Conservation (phyloP, 1,140 invertebrate species). For the Drosophila yakuba region DNA sequence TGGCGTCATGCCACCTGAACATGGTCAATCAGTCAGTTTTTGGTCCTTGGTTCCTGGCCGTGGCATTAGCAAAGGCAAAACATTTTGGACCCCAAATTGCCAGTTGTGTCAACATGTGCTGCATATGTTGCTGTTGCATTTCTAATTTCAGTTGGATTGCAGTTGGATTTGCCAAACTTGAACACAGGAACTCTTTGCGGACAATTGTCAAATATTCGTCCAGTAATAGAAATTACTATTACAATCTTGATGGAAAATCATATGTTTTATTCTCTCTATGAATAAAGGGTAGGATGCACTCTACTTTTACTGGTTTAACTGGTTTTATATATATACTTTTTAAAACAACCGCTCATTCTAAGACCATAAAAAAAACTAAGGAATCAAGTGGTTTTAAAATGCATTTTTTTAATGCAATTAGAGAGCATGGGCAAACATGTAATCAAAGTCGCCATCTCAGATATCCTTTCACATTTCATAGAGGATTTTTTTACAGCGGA, state of each 20-base stretch:
- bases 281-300: too few species aligned
- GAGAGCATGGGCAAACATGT: too few species aligned
- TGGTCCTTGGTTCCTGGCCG: constrained; percentile 15
- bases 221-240: constrained; percentile 12
- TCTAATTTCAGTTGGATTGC: not conserved
- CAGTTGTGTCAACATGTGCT: constrained; percentile 55
- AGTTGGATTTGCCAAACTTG: constrained; percentile 3
- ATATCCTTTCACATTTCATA: not conserved
- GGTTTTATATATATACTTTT: not conserved
- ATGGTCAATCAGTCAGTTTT: constrained; percentile 68
- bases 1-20: constrained; percentile 60
- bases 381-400: not conserved
- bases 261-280: too few species aligned
- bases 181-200: constrained; percentile 15
- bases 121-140: constrained; percentile 16
- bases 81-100: constrained; percentile 28
- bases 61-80: constrained; percentile 21
- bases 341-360: not conserved
- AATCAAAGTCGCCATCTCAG: too few species aligned
- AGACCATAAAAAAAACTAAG: not conserved
- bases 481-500: not conserved
- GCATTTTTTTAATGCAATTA: not conserved
- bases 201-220: constrained; percentile 8
- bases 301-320: too few species aligned
- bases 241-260: not conserved